Conservation (phyloP, 2,113 vertebrate genomes). For the Rattus rattus region DNA sequence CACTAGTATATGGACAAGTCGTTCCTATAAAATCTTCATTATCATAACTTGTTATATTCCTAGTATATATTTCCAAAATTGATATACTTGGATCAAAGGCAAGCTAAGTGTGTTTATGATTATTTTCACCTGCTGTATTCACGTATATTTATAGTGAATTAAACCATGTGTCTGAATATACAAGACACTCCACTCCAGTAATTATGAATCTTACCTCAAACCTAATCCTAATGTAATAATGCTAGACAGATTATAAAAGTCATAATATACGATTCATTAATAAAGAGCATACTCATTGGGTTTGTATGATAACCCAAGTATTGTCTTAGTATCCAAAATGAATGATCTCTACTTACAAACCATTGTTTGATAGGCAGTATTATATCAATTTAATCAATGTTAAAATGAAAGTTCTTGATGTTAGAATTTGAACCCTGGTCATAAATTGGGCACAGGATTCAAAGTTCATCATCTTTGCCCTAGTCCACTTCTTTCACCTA, state of each 20-base stretch:
- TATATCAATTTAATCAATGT: background rate
- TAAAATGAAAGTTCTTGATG: background rate
- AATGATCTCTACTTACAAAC: conserved; percentile 8
- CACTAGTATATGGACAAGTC: background rate
- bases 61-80: conserved; percentile 15
- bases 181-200: background rate
- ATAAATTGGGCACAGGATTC: background rate
- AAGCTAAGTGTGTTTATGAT: background rate
- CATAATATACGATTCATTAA: background rate
- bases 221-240: background rate
- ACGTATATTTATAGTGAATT: background rate
- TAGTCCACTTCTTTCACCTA: background rate
- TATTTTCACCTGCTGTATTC: background rate
- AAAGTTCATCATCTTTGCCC: background rate
- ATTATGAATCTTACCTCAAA: background rate
- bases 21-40: background rate
- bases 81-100: background rate
- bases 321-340: background rate
- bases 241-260: background rate
- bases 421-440: background rate
- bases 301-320: background rate
- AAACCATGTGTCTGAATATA: background rate
- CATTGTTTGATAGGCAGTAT: background rate
- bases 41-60: background rate
- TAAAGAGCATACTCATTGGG: background rate